Evolutionary conservation across 2,888 invertebrate genomes (phyloP), one percentile per base, ranked within the genome.

Genomic region (Rotaria macrura): DNA sequence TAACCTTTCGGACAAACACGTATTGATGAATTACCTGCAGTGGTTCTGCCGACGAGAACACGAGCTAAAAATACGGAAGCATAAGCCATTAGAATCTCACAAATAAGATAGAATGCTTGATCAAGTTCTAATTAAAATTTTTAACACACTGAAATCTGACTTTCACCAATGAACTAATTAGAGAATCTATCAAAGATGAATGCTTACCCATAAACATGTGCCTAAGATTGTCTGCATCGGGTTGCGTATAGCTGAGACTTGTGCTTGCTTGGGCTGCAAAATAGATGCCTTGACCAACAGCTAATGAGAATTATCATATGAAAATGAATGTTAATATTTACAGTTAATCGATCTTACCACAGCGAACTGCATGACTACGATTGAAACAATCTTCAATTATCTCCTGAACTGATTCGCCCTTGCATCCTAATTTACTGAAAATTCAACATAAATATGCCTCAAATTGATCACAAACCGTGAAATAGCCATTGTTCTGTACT

Each of bases 401-500:
- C 5, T 40, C 79, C 25, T 79, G 43, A 7, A 43, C 43, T 3
- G 43, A 7, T 79, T 40, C 10, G 9, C 23, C 23, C n/a, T 40
- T 38, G 12, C 79, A 79, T 43, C 79, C 79, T 79, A 43, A 2
- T 43, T 43, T 79, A 20, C 7, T 47, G 2, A n/a, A 40, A 12
- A 40, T 43, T 65, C 3, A 29, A 34, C 1, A 34, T 65, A 14
- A 34, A 20, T 7, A 29, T 65, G 0, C 1, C 14, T 34, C 3
- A 23, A n/a, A 79, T 10, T 20, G 1, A n/a, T 79, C 0, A 79
- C n/a, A 25, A 20, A 79, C 79, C 79, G 25, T 79, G 79, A 79
- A 79, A 79, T 43, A 79, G 43, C 79, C 79, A 79, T 79, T 79
- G 23, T 7, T 79, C 79, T 43, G 79, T 79, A n/a, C 79, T 79